Base-by-base conservation (phyloP, 1,140 invertebrate genomes). In the Bombus confusus region DNA sequence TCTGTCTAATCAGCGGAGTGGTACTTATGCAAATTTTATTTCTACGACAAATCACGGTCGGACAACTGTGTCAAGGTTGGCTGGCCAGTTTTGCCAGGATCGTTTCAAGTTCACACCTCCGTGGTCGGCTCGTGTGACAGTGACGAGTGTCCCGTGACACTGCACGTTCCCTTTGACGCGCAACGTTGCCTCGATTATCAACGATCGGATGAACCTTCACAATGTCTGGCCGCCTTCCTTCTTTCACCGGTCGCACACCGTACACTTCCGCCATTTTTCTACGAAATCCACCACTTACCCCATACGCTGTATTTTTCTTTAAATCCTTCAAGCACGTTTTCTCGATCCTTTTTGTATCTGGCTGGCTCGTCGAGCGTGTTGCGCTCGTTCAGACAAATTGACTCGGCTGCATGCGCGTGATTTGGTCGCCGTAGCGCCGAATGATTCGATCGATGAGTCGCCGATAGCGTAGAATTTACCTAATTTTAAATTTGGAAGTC, bases 21-120 rank as follows among this genome's bases (percentile, higher is more conserved):
- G 15, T 37, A 43, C 41, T 83, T 78, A 78, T 57, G 75, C 64
- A 71, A 83, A 83, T 83, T 78, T 59, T 31, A 83, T 78, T 83
- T 69, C 47, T 47, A 41, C 47, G 82, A 47, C 25, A 12, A 76
- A 69, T 76, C 66, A n/a, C 64, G 64, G 37, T 0, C 10, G 37
- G 28, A 9, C n/a, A 77, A 77, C 31, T 43, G 64, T 83, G 82
- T 59, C 82, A 83, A 83, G 82, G 82, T 59, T 43, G n/a, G 0
- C 0, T 41, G 64, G 66, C 64, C n/a, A 57, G 43, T 83, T 83
- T 83, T 83, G 47, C 62, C 82, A 78, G 73, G n/a, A 83, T 76
- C 75, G 74, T 78, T 83, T 71, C 75, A 83, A 83, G 73, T 78
- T 83, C 82, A 71, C 57, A 47, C 41, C 41, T 76, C 80, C 43